Evolutionary conservation across 2,888 invertebrate genomes (phyloP), one percentile per base, ranked within the genome.

Genomic region (Agrotis clavis): DNA sequence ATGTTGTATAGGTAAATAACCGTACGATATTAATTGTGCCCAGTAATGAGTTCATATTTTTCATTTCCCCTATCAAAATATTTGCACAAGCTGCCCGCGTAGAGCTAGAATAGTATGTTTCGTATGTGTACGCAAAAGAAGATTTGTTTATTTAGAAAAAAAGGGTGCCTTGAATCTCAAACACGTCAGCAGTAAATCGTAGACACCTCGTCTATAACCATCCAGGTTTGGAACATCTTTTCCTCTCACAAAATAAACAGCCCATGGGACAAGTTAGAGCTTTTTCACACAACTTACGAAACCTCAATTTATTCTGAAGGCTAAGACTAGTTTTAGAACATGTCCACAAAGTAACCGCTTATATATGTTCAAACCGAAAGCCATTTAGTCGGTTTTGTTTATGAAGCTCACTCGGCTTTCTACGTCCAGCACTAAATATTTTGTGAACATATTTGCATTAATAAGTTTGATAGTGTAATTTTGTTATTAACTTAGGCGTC

Each of bases 111-210:
- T 57, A 57, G 41, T 59, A 63, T 73, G 61, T 30, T 50, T 25
- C 16, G 5, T 21, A 67, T 19, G 67, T 68, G 25, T 57, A 64
- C 30, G n/a, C 54, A 61, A 76, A 82, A 67, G 81, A 83, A 82
- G 77, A 78, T 80, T 80, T 76, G 79, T 79, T 74, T 79, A 79
- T 83, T 78, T 64, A 79, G 74, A 67, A 81, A 83, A 83, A 84
- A 81, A 65, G 71, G 70, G 69, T 74, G 56, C 67, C 78, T 54
- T 65, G 80, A 72, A 82, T 79, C 78, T 77, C 77, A 78, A 61
- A 70, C 71, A 74, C 78, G 84, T 84, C 85, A 84, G 83, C 84
- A 86, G 87, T 88, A 89, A 88, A 89, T 89, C 83, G 85, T 82
- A 86, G 79, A 76, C 72, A 81, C 86, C 83, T 81, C 82, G 81